phyloP scores from a whole-genome alignment of 2,888 invertebrate species.

The Fragum whitleyi region DNA sequence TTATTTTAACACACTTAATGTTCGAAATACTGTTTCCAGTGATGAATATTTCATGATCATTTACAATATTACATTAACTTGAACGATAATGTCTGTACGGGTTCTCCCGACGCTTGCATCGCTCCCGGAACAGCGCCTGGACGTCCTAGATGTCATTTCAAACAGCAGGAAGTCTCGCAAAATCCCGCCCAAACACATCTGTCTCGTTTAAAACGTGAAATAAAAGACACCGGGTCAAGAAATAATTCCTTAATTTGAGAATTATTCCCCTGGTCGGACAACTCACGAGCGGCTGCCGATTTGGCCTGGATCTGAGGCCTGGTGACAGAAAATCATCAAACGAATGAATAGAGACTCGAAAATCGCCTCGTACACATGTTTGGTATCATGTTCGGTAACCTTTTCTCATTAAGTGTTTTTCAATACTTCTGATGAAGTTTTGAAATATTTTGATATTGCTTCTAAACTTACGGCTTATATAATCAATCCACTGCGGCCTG shows the following conservation, averaged over 20 bases:
- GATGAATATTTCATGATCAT: conserved; percentile 65
- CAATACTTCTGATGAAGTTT: no score
- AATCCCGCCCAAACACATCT: conserved; percentile 71
- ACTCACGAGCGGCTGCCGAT: conserved; percentile 62
- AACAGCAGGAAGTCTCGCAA: conserved; percentile 66
- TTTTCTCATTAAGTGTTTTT: no score
- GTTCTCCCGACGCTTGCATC: conserved; percentile 27
- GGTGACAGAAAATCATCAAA: conserved; percentile 25
- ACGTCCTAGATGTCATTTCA: conserved; percentile 61
- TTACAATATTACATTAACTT: conserved; percentile 59
- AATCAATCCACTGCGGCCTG: no score
- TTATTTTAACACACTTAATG: background rate
- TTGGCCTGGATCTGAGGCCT: conserved; percentile 4
- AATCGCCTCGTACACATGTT: no score
- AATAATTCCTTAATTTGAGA: conserved; percentile 61
- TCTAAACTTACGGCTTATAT: no score
- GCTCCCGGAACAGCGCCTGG: conserved; percentile 26
- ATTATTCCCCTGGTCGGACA: conserved; percentile 51
- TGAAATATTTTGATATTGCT: no score
- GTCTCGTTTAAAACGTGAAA: conserved; percentile 66
- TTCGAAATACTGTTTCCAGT: conserved; percentile 26
- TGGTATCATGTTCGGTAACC: no score
- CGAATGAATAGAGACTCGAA: background rate
- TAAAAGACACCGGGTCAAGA: conserved; percentile 63
- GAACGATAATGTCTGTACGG: conserved; percentile 28